Percentiles rank a stretch among this genome's conserved stretches.
phyloP scores from a whole-genome alignment of 2,797 vertebrate genomes.

The Craterocephalus amniculus region DNA sequence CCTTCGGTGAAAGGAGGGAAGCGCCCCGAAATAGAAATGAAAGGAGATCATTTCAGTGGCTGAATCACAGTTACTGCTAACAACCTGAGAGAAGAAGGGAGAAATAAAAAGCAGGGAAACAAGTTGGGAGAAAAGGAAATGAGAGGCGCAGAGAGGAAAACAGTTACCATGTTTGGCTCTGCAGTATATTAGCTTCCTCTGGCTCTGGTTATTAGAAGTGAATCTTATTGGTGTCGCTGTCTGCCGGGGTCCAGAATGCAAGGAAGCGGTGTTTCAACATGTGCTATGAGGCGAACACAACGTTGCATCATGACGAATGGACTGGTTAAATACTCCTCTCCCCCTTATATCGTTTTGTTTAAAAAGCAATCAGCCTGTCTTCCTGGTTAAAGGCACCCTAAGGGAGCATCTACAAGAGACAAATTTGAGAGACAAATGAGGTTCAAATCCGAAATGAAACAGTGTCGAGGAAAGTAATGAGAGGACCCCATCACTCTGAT shows the following conservation, averaged over 20 bases:
- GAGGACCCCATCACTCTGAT: slow-evolving; percentile 46
- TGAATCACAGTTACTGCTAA: slow-evolving; percentile 52
- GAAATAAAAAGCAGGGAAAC: slow-evolving; percentile 40
- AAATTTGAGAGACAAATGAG: slow-evolving; percentile 69
- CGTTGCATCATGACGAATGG: slow-evolving; percentile 53
- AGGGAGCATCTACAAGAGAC: slow-evolving; percentile 29
- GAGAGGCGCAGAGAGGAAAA: slow-evolving; percentile 35
- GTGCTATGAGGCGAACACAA: slow-evolving; percentile 11
- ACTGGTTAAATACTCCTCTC: slow-evolving; percentile 55
- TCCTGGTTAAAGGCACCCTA: slow-evolving; percentile 45
- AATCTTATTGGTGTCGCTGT: slow-evolving; percentile 31
- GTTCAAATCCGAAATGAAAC: slow-evolving; percentile 64
- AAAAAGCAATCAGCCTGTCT: slow-evolving; percentile 68
- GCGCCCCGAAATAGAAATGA: slow-evolving; percentile 63
- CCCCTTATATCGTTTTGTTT: slow-evolving; percentile 56
- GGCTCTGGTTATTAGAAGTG: slow-evolving; percentile 31
- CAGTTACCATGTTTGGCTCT: slow-evolving; percentile 36
- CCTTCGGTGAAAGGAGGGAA: slow-evolving; percentile 57
- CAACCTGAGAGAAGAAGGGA: slow-evolving; percentile 43
- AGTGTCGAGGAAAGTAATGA: slow-evolving; percentile 55
- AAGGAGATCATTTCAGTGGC: slow-evolving; percentile 63
- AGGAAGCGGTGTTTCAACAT: slow-evolving; percentile 32
- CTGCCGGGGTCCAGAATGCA: slow-evolving; percentile 35
- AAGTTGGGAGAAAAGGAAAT: slow-evolving; percentile 43
- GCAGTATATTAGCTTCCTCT: slow-evolving; percentile 42